Evolutionary conservation across 2,888 invertebrate species (phyloP), one percentile per base, ranked within the genome.

Genomic region (Lochmaea capreae): DNA sequence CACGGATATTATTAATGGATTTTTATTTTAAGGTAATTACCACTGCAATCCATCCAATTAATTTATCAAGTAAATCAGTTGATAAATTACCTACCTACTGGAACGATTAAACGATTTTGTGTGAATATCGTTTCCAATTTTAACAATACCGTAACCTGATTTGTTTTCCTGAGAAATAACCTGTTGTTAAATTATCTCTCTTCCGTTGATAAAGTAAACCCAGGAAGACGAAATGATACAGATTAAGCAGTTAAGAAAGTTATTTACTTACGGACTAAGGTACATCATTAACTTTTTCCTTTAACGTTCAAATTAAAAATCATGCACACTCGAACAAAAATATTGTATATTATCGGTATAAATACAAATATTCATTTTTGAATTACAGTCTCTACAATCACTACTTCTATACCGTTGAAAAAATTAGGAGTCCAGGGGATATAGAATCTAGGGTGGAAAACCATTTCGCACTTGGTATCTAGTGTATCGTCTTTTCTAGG

Each of bases 181-280:
- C 74, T 70, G 73, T 74, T 71, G 74, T 68, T 77, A 75, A 78
- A 76, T 78, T 77, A 73, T 73, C 71, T 75, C 68, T 69, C 77
- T 77, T 76, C 77, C 77, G 76, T 59, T 72, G 61, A 74, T 69
- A 71, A 61, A 71, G 63, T 58, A 57, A 54, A 75, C 75, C 74
- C 77, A 80, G 79, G 79, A 81, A 80, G 79, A 77, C 72, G 66
- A 66, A 69, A 74, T 77, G 75, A 77, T 79, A 78, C 78, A 76
- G 78, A 79, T 77, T 76, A 78, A 77, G 8, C 75, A 77, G 78
- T 79, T 78, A 75, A 77, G 76, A 79, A 78, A 76, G 72, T 76
- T 78, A 39, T 71, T 72, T 76, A 66, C 54, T 69, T 67, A 72
- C 62, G 65, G 71, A 73, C 70, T 72, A 74, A 77, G 75, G 46